Base-by-base conservation (phyloP, 1,140 invertebrate species). In the Semibalanus balanoides region DNA sequence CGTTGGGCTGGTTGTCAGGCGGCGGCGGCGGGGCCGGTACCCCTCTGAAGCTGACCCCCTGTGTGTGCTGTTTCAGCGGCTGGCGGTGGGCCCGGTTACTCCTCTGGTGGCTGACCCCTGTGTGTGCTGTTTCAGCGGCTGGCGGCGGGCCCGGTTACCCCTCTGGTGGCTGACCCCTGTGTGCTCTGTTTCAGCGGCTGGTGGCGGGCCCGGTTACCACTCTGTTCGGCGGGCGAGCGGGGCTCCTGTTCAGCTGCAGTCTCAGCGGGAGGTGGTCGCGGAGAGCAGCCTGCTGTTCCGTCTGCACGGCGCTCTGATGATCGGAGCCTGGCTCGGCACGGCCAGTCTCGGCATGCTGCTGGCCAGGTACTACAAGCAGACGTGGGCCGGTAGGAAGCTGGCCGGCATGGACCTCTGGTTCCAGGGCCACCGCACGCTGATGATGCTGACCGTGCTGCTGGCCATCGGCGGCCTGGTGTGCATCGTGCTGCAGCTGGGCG, bases 391-490 rank as follows among this genome's bases (percentile, higher is more conserved):
- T 40, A 89, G 87, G 78, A 89, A 90, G 76, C 84, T 93, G 0
- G 93, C 92, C 78, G 92, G 92, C 78, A 94, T 95, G 82, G 95
- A 96, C 84, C 88, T 95, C 74, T 97, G 95, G 96, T 97, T 97
- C 85, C 70, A 72, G 70, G n/a, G 70, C 29, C 70, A 72, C 70
- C 70, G 70, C 11, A 29, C 70, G 5, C n/a, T 72, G 70, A 72
- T 72, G 70, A 27, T 72, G 70, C 9, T 72, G 7, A 29, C 28
- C 22, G 70, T 72, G n/a, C 70, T 72, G 28, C 29, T 72, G 70
- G 25, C 70, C 9, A 11, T 72, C 25, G 70, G 11, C 28, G 70
- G 70, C 28, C 28, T 72, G 28, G 70, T 27, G 70, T 72, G 70
- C 70, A 29, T 72, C 9, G n/a, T 72, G 28, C 11, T 28, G 28